Evolutionary conservation across 2,888 invertebrate species (phyloP), one percentile per base, ranked within the genome.

Genomic region (Dryobota labecula): DNA sequence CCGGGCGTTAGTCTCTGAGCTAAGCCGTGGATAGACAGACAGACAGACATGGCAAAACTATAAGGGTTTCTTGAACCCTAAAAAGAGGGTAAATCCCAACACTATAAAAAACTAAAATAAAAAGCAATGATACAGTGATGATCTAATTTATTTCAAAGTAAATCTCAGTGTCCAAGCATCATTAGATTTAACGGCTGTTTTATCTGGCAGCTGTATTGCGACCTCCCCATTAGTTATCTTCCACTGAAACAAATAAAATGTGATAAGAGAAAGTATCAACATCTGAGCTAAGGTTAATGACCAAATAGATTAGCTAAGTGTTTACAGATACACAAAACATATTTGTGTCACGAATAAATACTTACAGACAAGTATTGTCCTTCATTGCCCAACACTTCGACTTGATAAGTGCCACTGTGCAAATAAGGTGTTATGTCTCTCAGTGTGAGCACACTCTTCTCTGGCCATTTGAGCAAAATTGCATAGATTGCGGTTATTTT

Each of bases 401-500:
- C 84, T 67, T 84, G 81, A 78, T 90, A 92, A 58, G 76, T 87
- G 2, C 90, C 90, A 61, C 84, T 87, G 63, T 90, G 90, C 8
- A 94, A 80, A 78, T 88, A 87, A 68, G 81, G 60, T 0, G 87
- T 84, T 0, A 93, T 82, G 76, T 93, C 91, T 57, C 78, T 78
- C 2, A 94, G 38, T 27, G 57, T 83, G 15, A 98, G 90, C 27
- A 94, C 88, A 74, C 96, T 96, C 56, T 96, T 91, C 36, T 91
- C 88, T 0, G 98, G 98, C 98, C 98, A 98, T 4, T 96, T 90
- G 47, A 98, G 92, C 27, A 97, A 92, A 60, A 97, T 97, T 0
- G 97, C 98, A 90, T 97, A 98, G 20, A 98, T 94, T 36, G 91
- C 87, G 20, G 76, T 86, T 2, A 95, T 78, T 11, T 63, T 82